phyloP scores from a whole-genome alignment of 2,888 invertebrate species.

The Shargacucullia verbasci region DNA sequence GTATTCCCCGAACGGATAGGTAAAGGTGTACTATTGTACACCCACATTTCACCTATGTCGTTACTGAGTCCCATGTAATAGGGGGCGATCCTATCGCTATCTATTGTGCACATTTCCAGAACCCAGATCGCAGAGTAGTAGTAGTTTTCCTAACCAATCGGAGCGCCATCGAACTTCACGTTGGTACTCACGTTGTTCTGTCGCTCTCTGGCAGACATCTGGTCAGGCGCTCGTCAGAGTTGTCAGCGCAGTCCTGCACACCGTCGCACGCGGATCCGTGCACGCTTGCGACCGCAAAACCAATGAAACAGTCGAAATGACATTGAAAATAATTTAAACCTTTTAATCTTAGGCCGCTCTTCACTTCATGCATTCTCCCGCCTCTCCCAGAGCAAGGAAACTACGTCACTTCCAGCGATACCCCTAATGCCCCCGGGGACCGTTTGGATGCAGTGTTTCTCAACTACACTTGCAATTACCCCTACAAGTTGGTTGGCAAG shows the following conservation, averaged over 20 bases:
- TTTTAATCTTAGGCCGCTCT: background rate
- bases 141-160: too few relatives aligned
- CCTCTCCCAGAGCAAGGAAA: background rate
- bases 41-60: too few relatives aligned
- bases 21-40: too few relatives aligned
- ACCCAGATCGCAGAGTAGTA: too few relatives aligned
- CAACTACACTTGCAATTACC: background rate
- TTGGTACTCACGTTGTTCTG: slow-evolving; percentile 1
- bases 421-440: background rate
- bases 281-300: slow-evolving; percentile 12
- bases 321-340: too few relatives aligned
- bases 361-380: background rate
- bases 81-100: too few relatives aligned
- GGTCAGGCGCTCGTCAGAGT: slow-evolving; percentile 4
- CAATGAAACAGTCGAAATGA: too few relatives aligned
- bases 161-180: too few relatives aligned
- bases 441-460: background rate
- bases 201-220: slow-evolving; percentile 1
- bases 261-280: slow-evolving; percentile 1
- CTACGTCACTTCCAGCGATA: background rate
- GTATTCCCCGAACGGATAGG: too few relatives aligned
- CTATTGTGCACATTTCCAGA: too few relatives aligned
- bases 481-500: background rate
- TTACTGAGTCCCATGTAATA: too few relatives aligned
- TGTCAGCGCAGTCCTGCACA: slow-evolving; percentile 8